Evolutionary conservation across 2,888 invertebrate genomes (phyloP).

Genomic region (Cremastinae sp.): DNA sequence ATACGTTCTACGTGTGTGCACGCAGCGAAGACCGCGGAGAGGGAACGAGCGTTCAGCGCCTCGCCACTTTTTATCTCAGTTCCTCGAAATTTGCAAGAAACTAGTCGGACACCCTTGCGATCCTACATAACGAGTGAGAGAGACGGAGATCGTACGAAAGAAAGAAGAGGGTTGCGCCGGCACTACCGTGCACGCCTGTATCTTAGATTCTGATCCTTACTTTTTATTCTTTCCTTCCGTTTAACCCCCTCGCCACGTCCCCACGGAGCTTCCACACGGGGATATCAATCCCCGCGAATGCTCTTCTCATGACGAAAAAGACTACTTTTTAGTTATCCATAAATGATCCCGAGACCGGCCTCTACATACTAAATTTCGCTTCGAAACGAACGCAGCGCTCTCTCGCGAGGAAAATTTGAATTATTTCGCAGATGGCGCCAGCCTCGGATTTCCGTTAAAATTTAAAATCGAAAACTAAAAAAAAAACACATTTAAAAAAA

Average conservation of each 20-base stretch:
- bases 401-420: no score
- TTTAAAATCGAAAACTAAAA: no score
- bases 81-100: slow-evolving; percentile 81
- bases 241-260: slow-evolving; percentile 26
- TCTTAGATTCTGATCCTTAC: slow-evolving; percentile 40
- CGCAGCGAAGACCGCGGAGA: slow-evolving; percentile 65
- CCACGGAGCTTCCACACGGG: slow-evolving; percentile 6
- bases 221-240: slow-evolving; percentile 53
- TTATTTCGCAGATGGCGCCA: no score
- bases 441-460: no score
- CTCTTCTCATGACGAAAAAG: background rate
- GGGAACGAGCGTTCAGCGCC: slow-evolving; percentile 57
- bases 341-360: no score
- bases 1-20: slow-evolving; percentile 80
- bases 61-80: slow-evolving; percentile 76
- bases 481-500: no score
- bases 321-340: no score
- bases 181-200: background rate
- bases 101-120: slow-evolving; percentile 76
- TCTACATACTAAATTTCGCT: background rate
- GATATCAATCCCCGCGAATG: slow-evolving; percentile 30
- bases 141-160: slow-evolving; percentile 20
- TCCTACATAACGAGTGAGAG: slow-evolving; percentile 59
- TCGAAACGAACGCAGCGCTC: no score
- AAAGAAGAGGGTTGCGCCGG: background rate